These are phyloP conservation scores for Aurelia sp. DNA, from an alignment of 30 jellyfish, hydroid and myxozoan genomes.

Conservation along the genomic window DNA sequence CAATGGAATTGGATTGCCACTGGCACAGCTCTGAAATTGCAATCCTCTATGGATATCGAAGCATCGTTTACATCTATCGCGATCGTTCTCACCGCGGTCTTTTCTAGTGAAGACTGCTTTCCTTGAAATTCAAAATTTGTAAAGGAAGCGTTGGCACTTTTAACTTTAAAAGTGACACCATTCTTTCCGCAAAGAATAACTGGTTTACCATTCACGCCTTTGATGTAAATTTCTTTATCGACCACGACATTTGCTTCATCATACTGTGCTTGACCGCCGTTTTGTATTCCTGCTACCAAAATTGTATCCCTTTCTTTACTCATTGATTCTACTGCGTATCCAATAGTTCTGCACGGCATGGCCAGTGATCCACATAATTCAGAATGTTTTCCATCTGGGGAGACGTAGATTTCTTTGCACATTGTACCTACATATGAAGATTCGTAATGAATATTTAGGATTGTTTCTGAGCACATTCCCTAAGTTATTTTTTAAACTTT, in stretches of 20 bases:
- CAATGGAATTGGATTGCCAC: neutral
- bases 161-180: neutral
- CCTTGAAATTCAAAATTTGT: neutral
- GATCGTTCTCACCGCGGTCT: neutral
- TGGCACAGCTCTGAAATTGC: neutral
- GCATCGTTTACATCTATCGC: neutral
- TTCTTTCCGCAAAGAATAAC: neutral
- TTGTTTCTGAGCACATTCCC: no score
- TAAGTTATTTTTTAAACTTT: no score
- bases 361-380: neutral
- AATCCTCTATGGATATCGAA: neutral
- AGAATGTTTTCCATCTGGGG: neutral
- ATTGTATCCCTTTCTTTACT: neutral
- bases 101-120: neutral
- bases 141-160: neutral
- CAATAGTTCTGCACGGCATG: neutral
- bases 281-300: neutral
- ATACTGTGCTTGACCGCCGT: neutral
- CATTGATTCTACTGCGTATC: neutral
- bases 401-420: neutral
- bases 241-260: neutral
- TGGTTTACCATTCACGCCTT: conserved; percentile 1
- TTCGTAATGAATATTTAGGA: no score
- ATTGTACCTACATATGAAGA: neutral
- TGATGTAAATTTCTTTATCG: neutral